Evolutionary conservation across 2,888 invertebrate species (phyloP).

Genomic region (Mimas tiliae): DNA sequence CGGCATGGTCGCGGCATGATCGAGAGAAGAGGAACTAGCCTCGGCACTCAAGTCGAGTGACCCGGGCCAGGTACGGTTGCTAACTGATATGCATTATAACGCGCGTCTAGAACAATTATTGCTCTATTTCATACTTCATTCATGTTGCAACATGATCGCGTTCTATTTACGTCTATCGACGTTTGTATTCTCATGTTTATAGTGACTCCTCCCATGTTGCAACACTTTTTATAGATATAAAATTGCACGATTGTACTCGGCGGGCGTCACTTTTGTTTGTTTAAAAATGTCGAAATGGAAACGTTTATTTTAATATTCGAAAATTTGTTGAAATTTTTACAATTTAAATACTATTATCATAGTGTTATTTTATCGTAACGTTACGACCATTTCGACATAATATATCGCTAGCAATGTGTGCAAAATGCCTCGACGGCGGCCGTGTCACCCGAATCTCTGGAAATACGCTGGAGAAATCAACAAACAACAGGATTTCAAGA

Average conservation of each 20-base stretch:
- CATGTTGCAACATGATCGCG: background rate
- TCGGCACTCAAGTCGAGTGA: constrained; percentile 91
- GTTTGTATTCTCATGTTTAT: constrained; percentile 7
- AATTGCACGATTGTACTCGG: constrained; percentile 69
- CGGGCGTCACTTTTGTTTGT: constrained; percentile 70
- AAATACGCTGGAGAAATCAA: constrained; percentile 48
- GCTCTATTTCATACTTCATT: background rate
- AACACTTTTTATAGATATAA: constrained; percentile 33
- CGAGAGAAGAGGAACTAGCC: constrained; percentile 86
- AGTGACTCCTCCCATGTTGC: constrained; percentile 43
- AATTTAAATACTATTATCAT: background rate
- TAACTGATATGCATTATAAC: constrained; percentile 59
- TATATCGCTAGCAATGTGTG: constrained; percentile 82
- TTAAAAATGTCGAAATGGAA: constrained; percentile 69
- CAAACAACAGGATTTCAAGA: constrained; percentile 32
- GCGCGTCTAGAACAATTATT: constrained; percentile 73
- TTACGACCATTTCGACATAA: constrained; percentile 65
- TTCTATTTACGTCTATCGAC: background rate
- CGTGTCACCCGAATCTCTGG: constrained; percentile 78
- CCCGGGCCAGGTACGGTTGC: constrained; percentile 92
- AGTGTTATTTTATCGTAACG: constrained; percentile 22
- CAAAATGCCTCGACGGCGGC: constrained; percentile 70
- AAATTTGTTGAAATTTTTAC: background rate
- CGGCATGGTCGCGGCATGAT: too few relatives aligned
- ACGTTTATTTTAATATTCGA: constrained; percentile 31